Base-by-base conservation (phyloP, 2,888 invertebrate genomes). In the Coelinius sp. region DNA sequence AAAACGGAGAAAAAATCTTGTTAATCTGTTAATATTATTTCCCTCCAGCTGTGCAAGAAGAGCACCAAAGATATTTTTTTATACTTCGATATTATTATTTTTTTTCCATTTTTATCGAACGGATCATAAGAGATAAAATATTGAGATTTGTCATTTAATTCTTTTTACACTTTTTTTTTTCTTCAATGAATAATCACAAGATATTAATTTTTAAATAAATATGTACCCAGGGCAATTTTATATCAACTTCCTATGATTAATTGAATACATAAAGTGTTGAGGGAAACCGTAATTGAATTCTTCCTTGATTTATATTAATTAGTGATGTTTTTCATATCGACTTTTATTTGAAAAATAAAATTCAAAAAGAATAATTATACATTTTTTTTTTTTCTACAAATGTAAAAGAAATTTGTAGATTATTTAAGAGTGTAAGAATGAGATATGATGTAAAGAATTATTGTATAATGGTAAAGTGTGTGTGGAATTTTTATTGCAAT, bases 21-120 rank as follows among this genome's bases (percentile, higher is more conserved):
- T 75, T 75, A 53, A 35, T 20, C 35, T 76, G 70, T 31, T 59
- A 8, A 35, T 59, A 17, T 14, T 73, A 59, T 62, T 56, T 77
- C 77, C 70, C 46, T 76, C 64, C 71, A 77, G 72, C 77, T 80
- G 77, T 77, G 74, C 80, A 79, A 81, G 79, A 79, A 81, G 82
- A 80, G 82, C 84, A 85, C 86, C 84, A 85, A 86, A 86, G 85
- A 85, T 84, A 76, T 70, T 73, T 76, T 77, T 68, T 70, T 75
- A 72, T 70, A 66, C 56, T 73, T 68, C 66, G 22, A 59, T 70
- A 56, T 70, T 49, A 56, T 70, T 49, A 59, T 67, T 59, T 35
- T 69, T 70, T 17, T 72, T 14, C 17, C 31, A 31, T 78, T 79
- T 76, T 81, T 79, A 75, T 73, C 74, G 14, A 49, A 62, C 53